phyloP scores from a whole-genome alignment of 2,888 invertebrate species.

The Julus scanicus region DNA sequence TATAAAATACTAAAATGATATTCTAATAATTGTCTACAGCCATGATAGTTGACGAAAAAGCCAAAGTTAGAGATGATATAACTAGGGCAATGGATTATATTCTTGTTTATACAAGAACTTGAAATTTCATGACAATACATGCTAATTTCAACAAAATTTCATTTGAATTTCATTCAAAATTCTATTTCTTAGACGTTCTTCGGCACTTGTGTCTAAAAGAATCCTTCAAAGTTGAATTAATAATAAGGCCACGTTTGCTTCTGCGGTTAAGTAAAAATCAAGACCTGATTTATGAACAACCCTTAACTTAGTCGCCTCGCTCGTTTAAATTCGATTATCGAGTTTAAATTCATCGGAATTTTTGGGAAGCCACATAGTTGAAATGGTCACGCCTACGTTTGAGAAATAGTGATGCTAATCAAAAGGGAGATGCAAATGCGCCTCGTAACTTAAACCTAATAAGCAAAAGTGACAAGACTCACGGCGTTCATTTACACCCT shows the following conservation, averaged over 20 bases:
- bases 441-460: not conserved
- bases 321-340: not conserved
- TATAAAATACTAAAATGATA: too few relatives aligned
- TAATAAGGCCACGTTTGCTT: not conserved
- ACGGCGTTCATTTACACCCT: not conserved
- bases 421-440: not conserved
- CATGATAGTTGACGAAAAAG: too few relatives aligned
- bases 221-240: not conserved
- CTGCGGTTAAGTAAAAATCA: not conserved
- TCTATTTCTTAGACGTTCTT: too few relatives aligned
- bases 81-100: too few relatives aligned
- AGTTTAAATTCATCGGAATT: not conserved
- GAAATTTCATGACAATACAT: too few relatives aligned
- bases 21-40: too few relatives aligned
- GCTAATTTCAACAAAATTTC: too few relatives aligned
- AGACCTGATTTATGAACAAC: not conserved
- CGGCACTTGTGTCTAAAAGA: too few relatives aligned
- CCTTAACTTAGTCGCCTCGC: not conserved
- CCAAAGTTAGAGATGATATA: too few relatives aligned
- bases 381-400: constrained; percentile 14
- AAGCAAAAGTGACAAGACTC: not conserved
- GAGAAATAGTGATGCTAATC: not conserved
- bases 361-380: constrained; percentile 4
- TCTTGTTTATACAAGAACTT: too few relatives aligned
- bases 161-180: too few relatives aligned